Conservation (phyloP, 2,888 invertebrate species). For the Dicycla oo region DNA sequence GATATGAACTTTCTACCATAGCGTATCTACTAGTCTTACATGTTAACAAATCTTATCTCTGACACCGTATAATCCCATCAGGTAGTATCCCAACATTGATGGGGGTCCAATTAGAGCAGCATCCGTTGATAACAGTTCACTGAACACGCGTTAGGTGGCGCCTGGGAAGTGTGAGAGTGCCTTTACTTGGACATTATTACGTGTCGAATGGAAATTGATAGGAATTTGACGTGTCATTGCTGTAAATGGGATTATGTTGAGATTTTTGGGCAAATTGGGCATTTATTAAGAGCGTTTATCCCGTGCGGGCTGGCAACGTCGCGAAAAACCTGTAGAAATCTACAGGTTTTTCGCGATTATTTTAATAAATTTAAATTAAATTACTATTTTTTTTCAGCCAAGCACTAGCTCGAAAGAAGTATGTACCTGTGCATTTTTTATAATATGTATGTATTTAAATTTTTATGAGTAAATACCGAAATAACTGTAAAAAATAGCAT, state of each 20-base stretch:
- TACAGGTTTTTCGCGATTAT: no score
- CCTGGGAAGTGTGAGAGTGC: slow-evolving; percentile 69
- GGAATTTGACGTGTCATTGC: slow-evolving; percentile 38
- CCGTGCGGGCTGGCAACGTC: no score
- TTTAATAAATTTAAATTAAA: no score
- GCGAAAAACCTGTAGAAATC: no score
- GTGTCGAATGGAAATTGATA: slow-evolving; percentile 52
- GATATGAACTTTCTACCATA: slow-evolving; percentile 8
- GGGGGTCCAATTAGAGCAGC: slow-evolving; percentile 82
- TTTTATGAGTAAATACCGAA: no score
- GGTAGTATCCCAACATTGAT: slow-evolving; percentile 61
- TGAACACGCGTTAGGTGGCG: slow-evolving; percentile 76
- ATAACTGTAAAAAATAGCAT: no score
- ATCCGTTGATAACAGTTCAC: slow-evolving; percentile 76
- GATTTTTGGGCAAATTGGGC: slow-evolving; percentile 12
- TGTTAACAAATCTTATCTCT: slow-evolving; percentile 62
- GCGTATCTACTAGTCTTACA: slow-evolving; percentile 52
- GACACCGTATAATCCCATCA: slow-evolving; percentile 60
- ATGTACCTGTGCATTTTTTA: no score
- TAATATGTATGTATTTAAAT: no score
- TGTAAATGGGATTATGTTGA: slow-evolving; percentile 10
- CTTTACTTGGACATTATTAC: slow-evolving; percentile 57
- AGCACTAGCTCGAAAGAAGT: no score
- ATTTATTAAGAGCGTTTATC: no score
- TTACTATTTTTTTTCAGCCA: no score